Evolutionary conservation across 2,888 invertebrate genomes (phyloP), one percentile per base, ranked within the genome.

Genomic region (Dexiosoma caninum): DNA sequence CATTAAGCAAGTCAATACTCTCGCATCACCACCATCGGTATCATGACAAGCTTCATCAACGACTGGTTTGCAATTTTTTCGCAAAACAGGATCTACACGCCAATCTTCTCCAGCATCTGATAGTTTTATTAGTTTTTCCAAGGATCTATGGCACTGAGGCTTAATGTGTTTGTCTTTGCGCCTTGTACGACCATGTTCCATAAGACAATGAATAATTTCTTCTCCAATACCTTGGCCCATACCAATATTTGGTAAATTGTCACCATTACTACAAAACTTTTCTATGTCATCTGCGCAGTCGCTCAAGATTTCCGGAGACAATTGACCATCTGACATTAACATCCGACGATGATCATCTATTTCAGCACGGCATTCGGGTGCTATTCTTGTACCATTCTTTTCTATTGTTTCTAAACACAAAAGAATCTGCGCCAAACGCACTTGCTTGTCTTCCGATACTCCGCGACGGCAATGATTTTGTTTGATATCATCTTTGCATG

Each of bases 61-160:
- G 7, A 98, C 96, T 1, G 95, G 93, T 85, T 94, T 94, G 88
- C 98, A 98, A 0, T 96, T 95, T 87, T 95, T 94, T 60, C 95
- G 93, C 62, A 98, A 91, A 44, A 97, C 94, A 0, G 97, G 97
- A 91, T 99, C 99, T 0, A 98, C 96, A 84, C 96, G 93, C 96
- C 98, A 98, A 90, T 98, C 97, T 90, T 97, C 96, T 0, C 96
- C 98, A n/a, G 94, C 95, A 90, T 99, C 98, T 5, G 96, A 94
- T 85, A 96, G 94, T 90, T 95, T 95, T 2, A 98, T 92, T 49
- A 98, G 90, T 40, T 92, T 91, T 90, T 97, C 96, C 78, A 98
- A 89, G 64, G 96, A 95, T 87, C 94, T 92, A 88, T 94, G 93
- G 86, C 97, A 97, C 60, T 91, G 91, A 16, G 92, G 88, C 37